These are phyloP conservation scores for Drosophila merina DNA, from an alignment of 2,888 invertebrate genomes.

Conservation along the genomic window DNA sequence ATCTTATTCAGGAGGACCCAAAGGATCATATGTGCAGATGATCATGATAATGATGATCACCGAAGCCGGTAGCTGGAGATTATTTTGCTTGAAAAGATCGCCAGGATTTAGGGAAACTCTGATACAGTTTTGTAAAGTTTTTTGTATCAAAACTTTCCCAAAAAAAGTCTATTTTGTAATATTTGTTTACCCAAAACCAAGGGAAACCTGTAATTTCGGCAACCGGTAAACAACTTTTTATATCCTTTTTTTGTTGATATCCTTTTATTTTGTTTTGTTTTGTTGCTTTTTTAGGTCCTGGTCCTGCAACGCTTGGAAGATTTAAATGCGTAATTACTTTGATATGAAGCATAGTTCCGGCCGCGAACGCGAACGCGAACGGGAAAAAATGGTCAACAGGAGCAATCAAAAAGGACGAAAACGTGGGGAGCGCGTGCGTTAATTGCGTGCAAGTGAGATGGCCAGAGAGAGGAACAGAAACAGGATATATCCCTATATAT, in stretches of 20 bases:
- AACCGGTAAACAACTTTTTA: conserved; percentile 57
- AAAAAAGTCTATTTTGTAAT: too few species aligned
- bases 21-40: not conserved
- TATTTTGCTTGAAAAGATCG: conserved; percentile 1
- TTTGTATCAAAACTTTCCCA: too few species aligned
- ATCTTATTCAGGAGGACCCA: conserved; percentile 1
- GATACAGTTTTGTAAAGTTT: not conserved
- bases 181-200: too few species aligned
- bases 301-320: conserved; percentile 69
- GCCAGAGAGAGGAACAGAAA: conserved; percentile 2
- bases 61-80: not conserved
- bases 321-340: conserved; percentile 78
- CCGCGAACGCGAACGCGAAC: conserved; percentile 24
- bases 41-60: conserved; percentile 1
- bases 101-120: not conserved
- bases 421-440: conserved; percentile 62
- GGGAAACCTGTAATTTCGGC: conserved; percentile 40
- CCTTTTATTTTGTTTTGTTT: conserved; percentile 42
- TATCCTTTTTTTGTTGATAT: conserved; percentile 33
- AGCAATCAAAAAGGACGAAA: not conserved
- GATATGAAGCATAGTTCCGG: conserved; percentile 80
- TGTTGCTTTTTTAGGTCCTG: not conserved
- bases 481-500: not conserved
- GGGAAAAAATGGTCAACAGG: conserved; percentile 12
- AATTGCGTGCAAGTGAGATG: conserved; percentile 59